phyloP scores from a whole-genome alignment of 2,888 invertebrate genomes.

The Argynnis bischoffii region DNA sequence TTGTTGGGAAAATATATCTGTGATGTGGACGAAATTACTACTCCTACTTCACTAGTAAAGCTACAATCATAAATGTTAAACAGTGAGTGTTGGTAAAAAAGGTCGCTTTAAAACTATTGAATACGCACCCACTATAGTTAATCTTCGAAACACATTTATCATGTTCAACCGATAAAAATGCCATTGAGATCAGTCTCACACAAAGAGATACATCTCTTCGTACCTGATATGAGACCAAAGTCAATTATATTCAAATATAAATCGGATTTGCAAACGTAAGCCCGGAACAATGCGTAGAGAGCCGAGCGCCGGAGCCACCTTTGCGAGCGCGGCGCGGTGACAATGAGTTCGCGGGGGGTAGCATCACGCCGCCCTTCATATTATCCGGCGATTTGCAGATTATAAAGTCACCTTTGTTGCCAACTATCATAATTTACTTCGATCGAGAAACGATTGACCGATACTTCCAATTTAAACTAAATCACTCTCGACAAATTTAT shows the following conservation, averaged over 20 bases:
- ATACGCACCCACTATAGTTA: slow-evolving; percentile 62
- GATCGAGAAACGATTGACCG: slow-evolving; percentile 37
- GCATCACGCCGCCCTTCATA: slow-evolving; percentile 21
- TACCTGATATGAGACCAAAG: slow-evolving; percentile 77
- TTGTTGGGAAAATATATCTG: slow-evolving; percentile 42
- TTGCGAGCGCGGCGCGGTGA: slow-evolving; percentile 30
- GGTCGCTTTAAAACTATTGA: slow-evolving; percentile 9
- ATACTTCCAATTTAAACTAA: slow-evolving; percentile 37
- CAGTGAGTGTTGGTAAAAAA: background rate
- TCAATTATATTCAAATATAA: slow-evolving; percentile 83
- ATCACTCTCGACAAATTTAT: slow-evolving; percentile 34
- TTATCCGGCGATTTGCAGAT: slow-evolving; percentile 12
- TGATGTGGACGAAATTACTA: background rate
- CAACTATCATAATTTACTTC: slow-evolving; percentile 38
- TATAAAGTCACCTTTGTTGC: slow-evolving; percentile 16
- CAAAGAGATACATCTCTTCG: slow-evolving; percentile 70
- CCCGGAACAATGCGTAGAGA: slow-evolving; percentile 71
- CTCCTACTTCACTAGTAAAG: too few relatives aligned
- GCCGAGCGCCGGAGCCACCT: slow-evolving; percentile 59
- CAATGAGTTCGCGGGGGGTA: slow-evolving; percentile 14
- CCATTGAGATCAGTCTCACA: slow-evolving; percentile 75
- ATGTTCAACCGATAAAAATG: slow-evolving; percentile 79
- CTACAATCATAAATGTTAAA: too few relatives aligned
- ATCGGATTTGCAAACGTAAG: slow-evolving; percentile 82
- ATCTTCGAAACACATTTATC: slow-evolving; percentile 80